phyloP scores from a whole-genome alignment of 2,797 vertebrate genomes.

The Stomatorhinus walkeri region DNA sequence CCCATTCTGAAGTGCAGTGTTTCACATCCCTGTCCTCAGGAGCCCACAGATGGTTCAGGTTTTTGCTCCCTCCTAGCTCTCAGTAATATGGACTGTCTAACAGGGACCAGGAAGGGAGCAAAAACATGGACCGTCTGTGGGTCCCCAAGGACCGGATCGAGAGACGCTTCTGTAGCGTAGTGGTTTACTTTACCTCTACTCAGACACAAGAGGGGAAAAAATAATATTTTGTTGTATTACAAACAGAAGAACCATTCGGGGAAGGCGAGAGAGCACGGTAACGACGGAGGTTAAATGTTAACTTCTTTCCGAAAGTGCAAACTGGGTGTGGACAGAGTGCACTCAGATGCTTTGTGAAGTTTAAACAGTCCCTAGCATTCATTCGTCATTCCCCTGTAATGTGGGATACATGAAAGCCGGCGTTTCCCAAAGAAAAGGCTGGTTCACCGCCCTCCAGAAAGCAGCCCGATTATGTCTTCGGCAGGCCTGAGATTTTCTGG shows the following conservation, averaged over 20 bases:
- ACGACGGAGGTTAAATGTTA: neutral
- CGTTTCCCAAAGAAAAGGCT: neutral
- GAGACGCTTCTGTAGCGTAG: neutral
- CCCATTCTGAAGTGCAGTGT: neutral
- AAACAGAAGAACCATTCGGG: neutral
- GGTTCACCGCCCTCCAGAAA: neutral
- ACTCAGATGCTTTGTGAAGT: constrained; percentile 1
- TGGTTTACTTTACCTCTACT: neutral
- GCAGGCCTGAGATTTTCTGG: neutral
- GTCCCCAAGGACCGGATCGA: neutral
- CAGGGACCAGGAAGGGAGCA: neutral
- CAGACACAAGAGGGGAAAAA: neutral
- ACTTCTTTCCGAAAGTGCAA: neutral
- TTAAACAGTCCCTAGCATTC: neutral
- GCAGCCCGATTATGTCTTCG: neutral
- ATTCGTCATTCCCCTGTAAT: constrained; percentile 10
- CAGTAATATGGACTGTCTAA: neutral
- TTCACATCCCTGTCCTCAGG: neutral
- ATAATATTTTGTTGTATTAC: neutral
- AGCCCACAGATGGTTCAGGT: neutral
- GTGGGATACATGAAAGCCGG: neutral
- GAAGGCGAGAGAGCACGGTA: neutral
- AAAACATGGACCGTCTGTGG: neutral
- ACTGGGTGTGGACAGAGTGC: neutral
- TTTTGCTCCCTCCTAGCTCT: neutral